A percentile compares a stretch with the other conserved stretches of the same genome.
Evolutionary conservation across 2,113 vertebrate genomes (phyloP).

Genomic region (Drymodes brunneopygia): DNA sequence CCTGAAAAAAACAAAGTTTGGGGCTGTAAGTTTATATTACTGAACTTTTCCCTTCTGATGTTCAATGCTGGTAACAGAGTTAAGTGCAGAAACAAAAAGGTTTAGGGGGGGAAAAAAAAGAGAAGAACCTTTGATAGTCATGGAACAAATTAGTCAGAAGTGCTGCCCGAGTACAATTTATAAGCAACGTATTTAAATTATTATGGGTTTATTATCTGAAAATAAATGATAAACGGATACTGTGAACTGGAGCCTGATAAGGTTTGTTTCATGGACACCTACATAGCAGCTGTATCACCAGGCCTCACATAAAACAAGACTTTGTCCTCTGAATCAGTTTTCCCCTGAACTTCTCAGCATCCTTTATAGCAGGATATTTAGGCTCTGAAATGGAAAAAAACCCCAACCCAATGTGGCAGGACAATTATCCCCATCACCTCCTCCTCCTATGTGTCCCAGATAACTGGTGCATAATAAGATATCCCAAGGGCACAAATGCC

Average conservation of each 20-base stretch:
- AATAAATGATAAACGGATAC: background rate
- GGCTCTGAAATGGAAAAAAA: background rate
- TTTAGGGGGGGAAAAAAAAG: background rate
- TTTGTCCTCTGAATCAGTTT: background rate
- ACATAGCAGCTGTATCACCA: background rate
- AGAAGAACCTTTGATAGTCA: background rate
- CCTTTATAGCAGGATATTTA: background rate
- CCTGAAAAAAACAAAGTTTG: background rate
- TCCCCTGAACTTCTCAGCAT: background rate
- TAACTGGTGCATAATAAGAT: too few relatives aligned
- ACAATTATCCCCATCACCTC: too few relatives aligned
- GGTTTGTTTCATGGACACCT: background rate
- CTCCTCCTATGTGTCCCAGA: too few relatives aligned
- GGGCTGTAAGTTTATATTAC: background rate
- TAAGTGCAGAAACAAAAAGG: background rate
- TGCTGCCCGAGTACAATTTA: background rate
- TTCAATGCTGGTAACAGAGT: accelerated
- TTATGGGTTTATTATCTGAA: background rate
- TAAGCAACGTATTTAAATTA: background rate
- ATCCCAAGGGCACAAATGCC: too few relatives aligned
- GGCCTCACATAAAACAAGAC: background rate
- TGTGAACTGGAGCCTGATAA: background rate
- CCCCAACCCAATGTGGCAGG: too few relatives aligned
- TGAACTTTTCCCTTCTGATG: background rate
- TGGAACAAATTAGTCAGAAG: constrained; percentile 52